Base-by-base conservation (phyloP, 2,113 vertebrate species). In the Toxotes chatareus region DNA sequence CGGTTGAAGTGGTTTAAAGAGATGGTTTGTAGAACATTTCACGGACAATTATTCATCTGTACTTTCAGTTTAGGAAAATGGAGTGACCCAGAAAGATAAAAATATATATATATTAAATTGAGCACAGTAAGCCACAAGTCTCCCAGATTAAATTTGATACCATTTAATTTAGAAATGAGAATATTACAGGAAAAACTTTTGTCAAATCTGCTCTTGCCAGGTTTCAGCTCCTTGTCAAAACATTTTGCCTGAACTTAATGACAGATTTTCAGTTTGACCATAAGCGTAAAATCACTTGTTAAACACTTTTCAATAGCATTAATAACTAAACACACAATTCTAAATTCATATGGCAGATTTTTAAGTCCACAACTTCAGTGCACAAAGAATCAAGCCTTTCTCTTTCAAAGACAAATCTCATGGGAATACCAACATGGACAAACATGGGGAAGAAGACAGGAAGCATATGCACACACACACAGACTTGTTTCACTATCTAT, bases 21-120 rank as follows among this genome's bases (percentile, higher is more conserved):
- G 63, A 61, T 13, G 63, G 32, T 63, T 68, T 68, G 69, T 4
- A 27, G 47, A 47, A 49, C 21, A 40, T 56, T 55, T 70, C 40
- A 76, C 2, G 1, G 46, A 44, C 61, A 44, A 65, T 34, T 17
- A 61, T 61, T 47, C 34, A 5, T 40, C 13, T 7, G 7, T 23
- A 21, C 8, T 19, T 42, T 11, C 13, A 57, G 21, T 38, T 63
- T 12, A 6, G 10, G 61, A 40, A 62, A 62, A 38, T 6, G 13
- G 42, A 49, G 47, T 49, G 47, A 49, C 42, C 42, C 42, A 44
- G 12, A 44, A 44, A 49, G 17, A 49, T 44, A 49, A 49, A 19
- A 49, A 49, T 4, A 49, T 4, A 4, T 16, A 47, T 38, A 49
- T 4, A 5, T n/a, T 3, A 10, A 49, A 17, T 7, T 19, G 3